Base-by-base conservation (phyloP, 2,888 invertebrate species). In the Macaria notata region DNA sequence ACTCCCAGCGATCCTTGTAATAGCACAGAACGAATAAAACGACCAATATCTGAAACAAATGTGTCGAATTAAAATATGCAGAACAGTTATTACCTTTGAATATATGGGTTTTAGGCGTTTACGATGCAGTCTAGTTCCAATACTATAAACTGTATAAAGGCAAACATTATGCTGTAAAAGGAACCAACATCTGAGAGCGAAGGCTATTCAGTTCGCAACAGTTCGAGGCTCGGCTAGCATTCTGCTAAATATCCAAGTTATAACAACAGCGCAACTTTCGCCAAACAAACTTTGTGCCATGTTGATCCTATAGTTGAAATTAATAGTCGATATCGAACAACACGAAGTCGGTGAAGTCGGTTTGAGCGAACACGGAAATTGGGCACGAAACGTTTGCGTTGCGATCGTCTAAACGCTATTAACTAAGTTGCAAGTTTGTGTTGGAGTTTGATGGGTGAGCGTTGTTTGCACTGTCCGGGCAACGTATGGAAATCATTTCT, bases 401-500 rank as follows among this genome's bases (percentile, higher is more conserved):
- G 73, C 78, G 78, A 84, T 81, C 77, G 77, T 81, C 81, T 80
- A 83, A 86, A 82, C 82, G 82, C 86, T 86, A 87, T 88, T 87
- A 88, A 84, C 83, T 79, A 86, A 88, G 85, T 87, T 86, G 76
- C 78, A 75, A 79, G 84, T 84, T 85, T 83, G 81, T 84, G 81
- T 86, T 85, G 78, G 80, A 85, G 83, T 87, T 88, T 83, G 84
- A 86, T 83, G 84, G 84, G 83, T 81, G 84, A 82, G 78, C 77
- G 73, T 72, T 85, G 88, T 88, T 87, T 86, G 81, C 81, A 72
- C 75, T 77, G 83, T 79, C 80, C 81, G 83, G 80, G 70, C 73
- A 54, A 74, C 73, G 76, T 83, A 85, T 88, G 86, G 86, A 87
- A 88, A 88, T 88, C 72, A 88, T 89, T 89, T 88, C 87, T 86